Conservation (phyloP, 1,140 invertebrate genomes). For the Linepithema humile region DNA sequence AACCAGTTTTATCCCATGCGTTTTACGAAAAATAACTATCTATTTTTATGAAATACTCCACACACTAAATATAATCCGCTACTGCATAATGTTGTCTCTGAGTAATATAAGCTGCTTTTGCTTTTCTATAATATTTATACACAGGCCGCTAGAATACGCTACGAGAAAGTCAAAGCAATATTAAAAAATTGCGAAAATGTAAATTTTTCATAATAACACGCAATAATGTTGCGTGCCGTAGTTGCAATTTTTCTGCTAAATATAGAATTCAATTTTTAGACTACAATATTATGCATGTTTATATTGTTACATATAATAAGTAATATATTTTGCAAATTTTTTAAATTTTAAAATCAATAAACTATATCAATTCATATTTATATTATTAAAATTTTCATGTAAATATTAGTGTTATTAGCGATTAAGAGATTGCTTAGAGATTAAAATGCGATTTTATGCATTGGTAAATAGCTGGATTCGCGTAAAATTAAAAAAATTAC, state of each 20-base stretch:
- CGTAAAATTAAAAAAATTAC: background rate
- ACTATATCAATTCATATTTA: background rate
- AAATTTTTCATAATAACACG: slow-evolving; percentile 23
- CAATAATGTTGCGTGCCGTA: slow-evolving; percentile 5
- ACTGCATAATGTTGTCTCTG: slow-evolving; percentile 20
- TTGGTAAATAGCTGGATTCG: too few relatives aligned
- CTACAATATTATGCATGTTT: background rate
- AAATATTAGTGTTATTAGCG: too few relatives aligned
- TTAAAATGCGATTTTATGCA: too few relatives aligned
- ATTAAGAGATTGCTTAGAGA: too few relatives aligned
- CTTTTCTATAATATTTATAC: background rate
- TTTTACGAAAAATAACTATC: slow-evolving; percentile 20
- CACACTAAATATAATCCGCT: slow-evolving; percentile 35
- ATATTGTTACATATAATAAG: too few relatives aligned
- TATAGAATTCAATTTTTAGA: background rate
- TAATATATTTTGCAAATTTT: background rate
- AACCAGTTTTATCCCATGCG: background rate
- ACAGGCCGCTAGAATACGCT: background rate
- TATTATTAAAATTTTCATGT: background rate
- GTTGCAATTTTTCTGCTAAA: background rate
- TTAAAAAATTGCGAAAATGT: slow-evolving; percentile 46
- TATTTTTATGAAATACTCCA: slow-evolving; percentile 41
- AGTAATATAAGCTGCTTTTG: slow-evolving; percentile 42
- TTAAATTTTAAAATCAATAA: background rate
- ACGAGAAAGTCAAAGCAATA: slow-evolving; percentile 16